Conservation (phyloP, 2,888 invertebrate species). For the Imbricaverruca yamaguchii region DNA sequence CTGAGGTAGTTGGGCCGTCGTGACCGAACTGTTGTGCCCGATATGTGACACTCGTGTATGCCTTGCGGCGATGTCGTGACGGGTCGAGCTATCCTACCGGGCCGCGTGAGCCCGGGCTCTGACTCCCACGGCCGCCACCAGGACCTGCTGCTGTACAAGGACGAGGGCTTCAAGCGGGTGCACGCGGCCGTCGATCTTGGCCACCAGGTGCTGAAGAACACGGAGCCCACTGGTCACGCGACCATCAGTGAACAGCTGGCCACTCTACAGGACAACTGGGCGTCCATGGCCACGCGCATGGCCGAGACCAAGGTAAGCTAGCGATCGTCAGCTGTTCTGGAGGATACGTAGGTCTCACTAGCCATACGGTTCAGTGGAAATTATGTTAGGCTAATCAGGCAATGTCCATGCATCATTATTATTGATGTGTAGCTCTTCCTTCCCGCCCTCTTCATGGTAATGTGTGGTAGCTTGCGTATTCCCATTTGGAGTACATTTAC, state of each 20-base stretch:
- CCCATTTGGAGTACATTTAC: no score
- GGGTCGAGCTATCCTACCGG: conserved; percentile 36
- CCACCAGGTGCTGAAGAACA: conserved; percentile 82
- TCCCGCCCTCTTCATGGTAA: no score
- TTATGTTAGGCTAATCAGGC: no score
- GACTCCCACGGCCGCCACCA: conserved; percentile 42
- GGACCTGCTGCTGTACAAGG: conserved; percentile 80
- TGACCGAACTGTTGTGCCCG: no score
- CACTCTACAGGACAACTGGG: conserved; percentile 83
- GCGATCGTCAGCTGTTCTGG: neutral
- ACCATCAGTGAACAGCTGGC: conserved; percentile 74
- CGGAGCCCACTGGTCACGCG: conserved; percentile 78
- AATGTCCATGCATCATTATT: no score
- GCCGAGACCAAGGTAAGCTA: conserved; percentile 67
- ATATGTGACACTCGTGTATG: no score
- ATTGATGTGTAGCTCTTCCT: no score
- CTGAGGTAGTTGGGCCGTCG: no score
- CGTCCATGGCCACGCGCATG: conserved; percentile 74
- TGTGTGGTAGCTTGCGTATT: no score
- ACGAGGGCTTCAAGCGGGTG: conserved; percentile 82
- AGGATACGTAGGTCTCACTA: no score
- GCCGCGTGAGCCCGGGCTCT: neutral
- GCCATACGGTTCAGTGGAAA: no score
- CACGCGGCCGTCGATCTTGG: conserved; percentile 83
- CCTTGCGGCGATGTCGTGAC: no score